Conservation (phyloP, 2,113 vertebrate genomes). For the Dipodomys ordii region DNA sequence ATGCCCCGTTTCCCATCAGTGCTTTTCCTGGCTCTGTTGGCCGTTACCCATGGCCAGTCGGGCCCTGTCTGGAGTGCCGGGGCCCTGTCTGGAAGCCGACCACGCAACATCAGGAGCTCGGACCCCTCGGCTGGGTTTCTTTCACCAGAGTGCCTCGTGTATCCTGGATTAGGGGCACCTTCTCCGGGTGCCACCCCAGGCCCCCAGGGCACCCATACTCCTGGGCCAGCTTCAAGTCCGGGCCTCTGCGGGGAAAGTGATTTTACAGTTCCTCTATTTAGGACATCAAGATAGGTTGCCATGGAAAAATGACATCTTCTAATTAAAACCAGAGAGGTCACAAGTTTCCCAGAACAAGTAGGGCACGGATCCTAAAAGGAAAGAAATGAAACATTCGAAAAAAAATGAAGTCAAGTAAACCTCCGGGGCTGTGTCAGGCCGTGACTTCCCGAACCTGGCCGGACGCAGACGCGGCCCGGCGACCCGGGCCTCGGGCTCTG, state of each 20-base stretch:
- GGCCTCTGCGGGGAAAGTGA: slow-evolving; percentile 75
- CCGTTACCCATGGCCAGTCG: slow-evolving; percentile 49
- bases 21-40: slow-evolving; percentile 37
- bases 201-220: background rate
- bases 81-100: no score
- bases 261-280: slow-evolving; percentile 87
- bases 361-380: slow-evolving; percentile 86
- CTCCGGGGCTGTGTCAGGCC: slow-evolving; percentile 82
- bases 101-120: no score
- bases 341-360: slow-evolving; percentile 90
- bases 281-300: slow-evolving; percentile 86
- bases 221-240: slow-evolving; percentile 63
- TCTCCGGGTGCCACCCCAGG: background rate
- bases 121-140: background rate
- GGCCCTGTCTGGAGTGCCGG: no score
- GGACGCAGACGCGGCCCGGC: background rate
- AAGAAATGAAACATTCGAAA: slow-evolving; percentile 82
- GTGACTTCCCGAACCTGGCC: slow-evolving; percentile 86
- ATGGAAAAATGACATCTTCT: slow-evolving; percentile 89
- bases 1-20: slow-evolving; percentile 59
- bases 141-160: background rate
- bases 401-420: slow-evolving; percentile 73
- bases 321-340: slow-evolving; percentile 90
- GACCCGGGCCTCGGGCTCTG: no score
- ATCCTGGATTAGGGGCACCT: background rate